These are phyloP conservation scores for Ophioninae sp. DNA, from an alignment of 2,888 invertebrate species.

Conservation along the genomic window DNA sequence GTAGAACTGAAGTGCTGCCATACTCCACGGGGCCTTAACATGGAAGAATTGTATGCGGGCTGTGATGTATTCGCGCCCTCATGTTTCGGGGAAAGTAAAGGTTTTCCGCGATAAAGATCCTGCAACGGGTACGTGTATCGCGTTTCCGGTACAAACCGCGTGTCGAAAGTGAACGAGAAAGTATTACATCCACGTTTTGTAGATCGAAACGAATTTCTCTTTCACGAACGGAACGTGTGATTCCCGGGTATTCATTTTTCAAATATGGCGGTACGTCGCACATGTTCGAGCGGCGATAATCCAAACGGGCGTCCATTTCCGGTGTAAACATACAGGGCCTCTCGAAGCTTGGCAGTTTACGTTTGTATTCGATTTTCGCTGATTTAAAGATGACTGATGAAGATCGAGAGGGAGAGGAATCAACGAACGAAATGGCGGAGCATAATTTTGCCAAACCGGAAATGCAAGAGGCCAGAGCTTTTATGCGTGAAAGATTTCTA, in stretches of 20 bases:
- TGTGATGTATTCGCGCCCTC: constrained; percentile 40
- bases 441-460: constrained; percentile 73
- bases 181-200: constrained; percentile 13
- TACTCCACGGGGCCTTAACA: constrained; percentile 48
- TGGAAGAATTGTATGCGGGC: constrained; percentile 50
- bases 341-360: background rate
- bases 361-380: background rate
- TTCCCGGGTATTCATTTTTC: background rate
- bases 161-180: constrained; percentile 51
- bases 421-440: constrained; percentile 52
- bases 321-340: background rate
- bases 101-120: constrained; percentile 60
- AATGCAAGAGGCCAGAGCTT: constrained; percentile 79
- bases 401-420: constrained; percentile 36
- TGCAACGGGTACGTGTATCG: constrained; percentile 37
- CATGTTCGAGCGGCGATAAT: background rate
- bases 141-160: constrained; percentile 13
- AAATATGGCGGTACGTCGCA: background rate
- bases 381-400: constrained; percentile 63
- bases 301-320: background rate
- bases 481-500: constrained; percentile 81
- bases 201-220: background rate
- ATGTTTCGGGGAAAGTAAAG: constrained; percentile 58
- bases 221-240: background rate
- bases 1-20: constrained; percentile 62